Conservation (phyloP, 2,797 vertebrate species). For the Anolis apletophallus region DNA sequence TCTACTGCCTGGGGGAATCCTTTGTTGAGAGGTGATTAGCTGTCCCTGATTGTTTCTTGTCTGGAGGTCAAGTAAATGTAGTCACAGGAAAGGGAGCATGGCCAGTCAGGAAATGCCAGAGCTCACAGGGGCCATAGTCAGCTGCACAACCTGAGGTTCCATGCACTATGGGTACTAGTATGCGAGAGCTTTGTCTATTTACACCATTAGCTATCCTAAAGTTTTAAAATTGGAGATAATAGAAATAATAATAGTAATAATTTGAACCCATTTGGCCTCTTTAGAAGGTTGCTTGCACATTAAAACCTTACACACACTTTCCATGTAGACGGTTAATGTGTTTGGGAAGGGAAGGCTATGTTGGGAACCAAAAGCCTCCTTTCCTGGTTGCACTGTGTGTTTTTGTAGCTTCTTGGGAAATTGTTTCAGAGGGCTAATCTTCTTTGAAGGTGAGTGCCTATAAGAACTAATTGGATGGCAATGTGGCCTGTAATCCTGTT, state of each 20-base stretch:
- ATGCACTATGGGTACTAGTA: background rate
- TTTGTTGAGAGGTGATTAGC: no score
- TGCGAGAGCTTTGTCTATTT: background rate
- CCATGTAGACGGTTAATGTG: background rate
- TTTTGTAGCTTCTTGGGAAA: conserved; percentile 4
- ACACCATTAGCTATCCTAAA: no score
- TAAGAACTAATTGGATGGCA: background rate
- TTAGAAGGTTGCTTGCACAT: background rate
- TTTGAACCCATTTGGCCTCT: background rate
- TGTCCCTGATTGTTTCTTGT: no score
- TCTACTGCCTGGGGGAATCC: no score
- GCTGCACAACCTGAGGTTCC: background rate
- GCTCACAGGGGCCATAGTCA: no score
- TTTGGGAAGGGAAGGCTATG: background rate
- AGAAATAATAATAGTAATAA: no score
- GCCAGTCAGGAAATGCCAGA: no score
- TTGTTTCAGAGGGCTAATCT: conserved; percentile 1
- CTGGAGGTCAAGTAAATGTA: no score
- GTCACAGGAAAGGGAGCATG: no score
- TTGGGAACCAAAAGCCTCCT: background rate
- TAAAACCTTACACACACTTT: background rate
- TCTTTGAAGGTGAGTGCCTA: conserved; percentile 9
- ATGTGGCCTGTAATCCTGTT: background rate
- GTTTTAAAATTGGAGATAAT: no score
- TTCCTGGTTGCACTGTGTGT: rapidly evolving